phyloP scores from a whole-genome alignment of 2,888 invertebrate genomes.

The Muschampia plurimacula region DNA sequence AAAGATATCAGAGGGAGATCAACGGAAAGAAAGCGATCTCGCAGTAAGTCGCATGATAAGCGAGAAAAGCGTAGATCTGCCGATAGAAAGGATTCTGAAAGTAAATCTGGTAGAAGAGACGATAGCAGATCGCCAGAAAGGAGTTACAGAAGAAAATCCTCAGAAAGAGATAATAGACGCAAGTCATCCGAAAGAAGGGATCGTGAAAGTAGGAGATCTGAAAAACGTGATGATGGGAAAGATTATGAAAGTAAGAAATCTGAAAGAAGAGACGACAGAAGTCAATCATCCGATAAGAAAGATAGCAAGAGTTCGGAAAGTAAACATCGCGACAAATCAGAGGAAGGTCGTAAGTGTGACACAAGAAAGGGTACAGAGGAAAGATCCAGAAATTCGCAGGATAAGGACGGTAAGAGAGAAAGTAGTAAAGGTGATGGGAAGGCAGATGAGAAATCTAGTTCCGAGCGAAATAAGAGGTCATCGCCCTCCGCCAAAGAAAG shows the following conservation, averaged over 20 bases:
- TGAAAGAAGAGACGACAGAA: constrained; percentile 7
- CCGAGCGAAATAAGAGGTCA: not conserved
- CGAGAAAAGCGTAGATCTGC: constrained; percentile 6
- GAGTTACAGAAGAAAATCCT: constrained; percentile 2
- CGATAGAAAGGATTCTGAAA: constrained; percentile 15
- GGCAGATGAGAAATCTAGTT: not conserved
- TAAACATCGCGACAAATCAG: constrained; percentile 18
- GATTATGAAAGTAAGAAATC: constrained; percentile 9
- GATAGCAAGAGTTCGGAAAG: constrained; percentile 13
- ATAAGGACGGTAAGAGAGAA: constrained; percentile 18
- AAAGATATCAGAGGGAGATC: constrained; percentile 16
- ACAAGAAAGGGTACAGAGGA: constrained; percentile 11
- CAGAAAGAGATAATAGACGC: constrained; percentile 22
- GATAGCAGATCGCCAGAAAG: constrained; percentile 21
- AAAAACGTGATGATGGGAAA: constrained; percentile 6
- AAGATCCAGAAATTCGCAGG: constrained; percentile 7
- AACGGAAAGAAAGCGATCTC: constrained; percentile 15
- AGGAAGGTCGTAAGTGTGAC: constrained; percentile 19
- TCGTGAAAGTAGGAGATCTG: constrained; percentile 20
- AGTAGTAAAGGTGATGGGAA: constrained; percentile 1
- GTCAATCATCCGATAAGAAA: constrained; percentile 24
- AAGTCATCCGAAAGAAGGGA: constrained; percentile 18
- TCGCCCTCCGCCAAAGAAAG: not conserved
- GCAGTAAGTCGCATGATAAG: constrained; percentile 17
- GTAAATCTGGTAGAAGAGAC: constrained; percentile 14